Evolutionary conservation across 2,888 invertebrate species (phyloP).

Genomic region (Opisthograptis luteolata): DNA sequence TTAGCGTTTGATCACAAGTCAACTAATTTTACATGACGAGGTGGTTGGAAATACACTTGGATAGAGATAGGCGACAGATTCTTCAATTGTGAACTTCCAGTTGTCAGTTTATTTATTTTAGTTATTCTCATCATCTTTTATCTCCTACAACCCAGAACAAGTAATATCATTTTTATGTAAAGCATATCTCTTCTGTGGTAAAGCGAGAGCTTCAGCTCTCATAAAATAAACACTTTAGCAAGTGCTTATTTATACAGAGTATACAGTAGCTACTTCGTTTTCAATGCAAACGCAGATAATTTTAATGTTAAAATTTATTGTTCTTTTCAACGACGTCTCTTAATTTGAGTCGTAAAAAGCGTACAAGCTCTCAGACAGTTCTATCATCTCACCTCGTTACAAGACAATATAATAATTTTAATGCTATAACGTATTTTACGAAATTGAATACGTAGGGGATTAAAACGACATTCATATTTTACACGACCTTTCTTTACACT

Average conservation of each 20-base stretch:
- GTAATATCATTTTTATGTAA: constrained; percentile 11
- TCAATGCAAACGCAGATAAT: constrained; percentile 38
- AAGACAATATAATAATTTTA: constrained; percentile 18
- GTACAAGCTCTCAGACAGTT: constrained; percentile 18
- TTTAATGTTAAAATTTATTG: constrained; percentile 31
- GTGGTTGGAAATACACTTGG: too few relatives aligned
- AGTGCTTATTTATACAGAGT: constrained; percentile 37
- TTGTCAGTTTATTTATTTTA: too few relatives aligned
- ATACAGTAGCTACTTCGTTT: constrained; percentile 34
- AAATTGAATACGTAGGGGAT: constrained; percentile 13
- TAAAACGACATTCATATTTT: constrained; percentile 4
- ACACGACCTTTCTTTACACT: background rate
- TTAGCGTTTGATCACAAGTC: too few relatives aligned
- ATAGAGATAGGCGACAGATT: too few relatives aligned
- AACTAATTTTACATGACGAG: too few relatives aligned
- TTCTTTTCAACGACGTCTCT: constrained; percentile 14
- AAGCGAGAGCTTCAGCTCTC: constrained; percentile 15
- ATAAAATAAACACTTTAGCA: constrained; percentile 41
- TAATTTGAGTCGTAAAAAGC: constrained; percentile 18
- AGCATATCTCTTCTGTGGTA: too few relatives aligned
- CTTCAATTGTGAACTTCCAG: too few relatives aligned
- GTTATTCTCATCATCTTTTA: constrained; percentile 14
- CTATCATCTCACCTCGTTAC: constrained; percentile 22
- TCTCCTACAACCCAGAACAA: constrained; percentile 2
- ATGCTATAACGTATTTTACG: constrained; percentile 4